These are phyloP conservation scores for Antigone vipio DNA, from an alignment of 2,113 vertebrate genomes.

Conservation along the genomic window DNA sequence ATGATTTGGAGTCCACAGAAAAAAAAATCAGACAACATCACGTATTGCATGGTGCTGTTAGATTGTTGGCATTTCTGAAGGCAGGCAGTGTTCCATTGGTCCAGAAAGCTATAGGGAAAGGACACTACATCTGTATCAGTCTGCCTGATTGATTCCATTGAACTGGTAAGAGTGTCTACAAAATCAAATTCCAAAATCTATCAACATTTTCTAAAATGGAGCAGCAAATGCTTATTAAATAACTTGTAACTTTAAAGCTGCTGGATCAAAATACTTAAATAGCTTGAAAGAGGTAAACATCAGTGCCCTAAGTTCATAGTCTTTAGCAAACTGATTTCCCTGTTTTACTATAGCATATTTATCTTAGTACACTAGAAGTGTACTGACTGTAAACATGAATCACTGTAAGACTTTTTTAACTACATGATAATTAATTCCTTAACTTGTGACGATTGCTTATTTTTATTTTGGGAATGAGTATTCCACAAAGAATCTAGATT, in stretches of 20 bases:
- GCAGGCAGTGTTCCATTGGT: neutral
- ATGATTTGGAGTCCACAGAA: neutral
- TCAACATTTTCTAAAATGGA: neutral
- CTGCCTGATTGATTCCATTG: neutral
- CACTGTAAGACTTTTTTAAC: neutral
- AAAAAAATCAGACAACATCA: neutral
- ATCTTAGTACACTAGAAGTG: neutral
- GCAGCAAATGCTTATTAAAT: neutral
- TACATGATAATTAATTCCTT: neutral
- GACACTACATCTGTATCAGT: neutral
- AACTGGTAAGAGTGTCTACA: neutral
- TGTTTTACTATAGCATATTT: neutral
- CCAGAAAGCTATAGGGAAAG: neutral
- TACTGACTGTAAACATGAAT: neutral
- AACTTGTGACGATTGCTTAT: neutral
- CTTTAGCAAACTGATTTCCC: neutral
- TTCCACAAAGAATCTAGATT: neutral
- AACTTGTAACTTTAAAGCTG: neutral
- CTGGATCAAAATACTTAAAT: neutral
- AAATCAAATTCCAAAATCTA: neutral
- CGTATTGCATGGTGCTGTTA: neutral
- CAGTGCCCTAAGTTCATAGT: neutral
- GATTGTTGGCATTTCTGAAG: neutral
- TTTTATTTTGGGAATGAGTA: neutral
- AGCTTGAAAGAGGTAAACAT: neutral